Percentiles rank a stretch among this genome's conserved stretches.
These are phyloP conservation scores for Hirtodrosophila alboralis DNA, from an alignment of 2,888 invertebrate species.

Conservation along the genomic window DNA sequence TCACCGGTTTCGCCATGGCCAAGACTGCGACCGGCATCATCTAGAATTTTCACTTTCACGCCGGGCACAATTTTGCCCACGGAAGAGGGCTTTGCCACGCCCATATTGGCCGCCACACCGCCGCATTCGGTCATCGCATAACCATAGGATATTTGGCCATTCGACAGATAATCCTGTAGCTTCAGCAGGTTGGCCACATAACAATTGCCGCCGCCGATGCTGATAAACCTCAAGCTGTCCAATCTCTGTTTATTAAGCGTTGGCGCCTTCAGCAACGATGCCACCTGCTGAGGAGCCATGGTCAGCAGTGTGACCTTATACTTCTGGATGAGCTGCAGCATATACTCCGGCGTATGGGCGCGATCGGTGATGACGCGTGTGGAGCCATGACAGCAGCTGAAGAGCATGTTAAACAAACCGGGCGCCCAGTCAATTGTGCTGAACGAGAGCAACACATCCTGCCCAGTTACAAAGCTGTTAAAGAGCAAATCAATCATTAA, in stretches of 20 bases:
- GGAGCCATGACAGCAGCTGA: constrained; percentile 74
- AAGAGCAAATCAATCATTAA: not conserved
- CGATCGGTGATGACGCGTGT: constrained; percentile 80
- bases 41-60: constrained; percentile 75
- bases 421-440: constrained; percentile 80
- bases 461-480: constrained; percentile 73
- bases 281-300: constrained; percentile 73
- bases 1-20: constrained; percentile 80
- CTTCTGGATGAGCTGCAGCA: constrained; percentile 74
- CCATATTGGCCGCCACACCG: constrained; percentile 73
- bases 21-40: constrained; percentile 74
- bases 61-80: constrained; percentile 76
- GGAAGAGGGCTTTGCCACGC: constrained; percentile 68
- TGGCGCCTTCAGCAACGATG: constrained; percentile 64
- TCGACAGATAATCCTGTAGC: constrained; percentile 68
- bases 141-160: constrained; percentile 71
- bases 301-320: constrained; percentile 76
- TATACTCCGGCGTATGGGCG: constrained; percentile 71
- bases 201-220: constrained; percentile 76
- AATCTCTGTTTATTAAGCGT: constrained; percentile 62
- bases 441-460: constrained; percentile 77
- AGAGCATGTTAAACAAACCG: constrained; percentile 77
- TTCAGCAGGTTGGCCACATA: constrained; percentile 70
- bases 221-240: constrained; percentile 67
- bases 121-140: constrained; percentile 81